These are phyloP conservation scores for Halcyon badia DNA, from an alignment of 2,797 vertebrate genomes.

Conservation along the genomic window DNA sequence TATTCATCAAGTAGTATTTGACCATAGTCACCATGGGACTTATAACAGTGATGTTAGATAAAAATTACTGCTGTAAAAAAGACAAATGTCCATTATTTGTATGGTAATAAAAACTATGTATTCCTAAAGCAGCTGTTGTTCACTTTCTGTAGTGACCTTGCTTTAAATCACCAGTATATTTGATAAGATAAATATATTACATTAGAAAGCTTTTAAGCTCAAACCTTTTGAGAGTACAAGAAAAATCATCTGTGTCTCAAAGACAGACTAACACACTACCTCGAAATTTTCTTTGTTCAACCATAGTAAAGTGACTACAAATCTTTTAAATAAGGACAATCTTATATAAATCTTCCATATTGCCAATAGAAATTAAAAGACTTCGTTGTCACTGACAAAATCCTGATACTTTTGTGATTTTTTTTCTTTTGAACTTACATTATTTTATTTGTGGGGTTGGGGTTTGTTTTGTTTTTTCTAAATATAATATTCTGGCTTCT, in stretches of 20 bases:
- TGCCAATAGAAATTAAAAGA: background rate
- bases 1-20: background rate
- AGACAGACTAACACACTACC: background rate
- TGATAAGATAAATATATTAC: background rate
- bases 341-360: background rate
- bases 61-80: background rate
- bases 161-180: background rate
- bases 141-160: background rate
- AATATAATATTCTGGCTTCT: background rate
- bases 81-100: background rate
- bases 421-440: background rate
- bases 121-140: background rate
- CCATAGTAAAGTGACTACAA: background rate
- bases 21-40: rapidly evolving
- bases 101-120: background rate
- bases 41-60: background rate
- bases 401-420: background rate
- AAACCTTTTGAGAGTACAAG: background rate
- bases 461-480: background rate
- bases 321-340: background rate
- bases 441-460: background rate
- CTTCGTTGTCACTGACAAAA: background rate
- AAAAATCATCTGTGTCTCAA: background rate
- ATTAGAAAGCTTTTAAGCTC: background rate
- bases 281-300: background rate